Percentiles rank a stretch among this genome's conserved stretches.
Evolutionary conservation across 2,888 invertebrate species (phyloP).

Genomic region (Yponomeuta evonymella): DNA sequence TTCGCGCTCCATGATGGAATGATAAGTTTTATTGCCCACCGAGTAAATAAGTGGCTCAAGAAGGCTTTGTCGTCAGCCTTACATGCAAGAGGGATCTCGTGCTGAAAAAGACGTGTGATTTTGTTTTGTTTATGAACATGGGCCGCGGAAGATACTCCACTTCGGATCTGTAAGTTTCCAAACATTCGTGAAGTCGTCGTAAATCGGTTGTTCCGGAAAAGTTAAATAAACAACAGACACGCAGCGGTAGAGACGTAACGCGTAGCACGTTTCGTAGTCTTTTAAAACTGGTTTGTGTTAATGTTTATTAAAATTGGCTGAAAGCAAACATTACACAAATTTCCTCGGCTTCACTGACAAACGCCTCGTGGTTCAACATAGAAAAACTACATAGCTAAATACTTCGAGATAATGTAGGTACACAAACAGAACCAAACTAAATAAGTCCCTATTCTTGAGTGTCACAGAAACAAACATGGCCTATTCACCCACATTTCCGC

Average conservation of each 20-base stretch:
- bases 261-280: background rate
- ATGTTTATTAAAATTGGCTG: background rate
- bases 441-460: background rate
- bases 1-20: slow-evolving; percentile 38
- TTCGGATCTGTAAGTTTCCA: slow-evolving; percentile 61
- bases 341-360: background rate
- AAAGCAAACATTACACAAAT: background rate
- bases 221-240: background rate
- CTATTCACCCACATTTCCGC: background rate
- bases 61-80: background rate
- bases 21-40: slow-evolving; percentile 53
- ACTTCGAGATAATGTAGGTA: slow-evolving; percentile 2
- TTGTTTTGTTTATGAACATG: slow-evolving; percentile 44
- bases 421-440: background rate
- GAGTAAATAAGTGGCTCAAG: slow-evolving; percentile 13
- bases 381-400: background rate
- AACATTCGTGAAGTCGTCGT: slow-evolving; percentile 4
- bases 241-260: background rate
- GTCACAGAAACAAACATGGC: background rate
- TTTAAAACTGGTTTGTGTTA: background rate
- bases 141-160: slow-evolving; percentile 70
- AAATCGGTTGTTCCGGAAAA: slow-evolving; percentile 1
- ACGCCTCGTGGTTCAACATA: background rate
- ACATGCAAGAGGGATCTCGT: background rate
- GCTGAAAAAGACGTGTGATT: slow-evolving; percentile 14